These are phyloP conservation scores for Athene cunicularia DNA, from an alignment of 2,113 vertebrate genomes.

Conservation along the genomic window DNA sequence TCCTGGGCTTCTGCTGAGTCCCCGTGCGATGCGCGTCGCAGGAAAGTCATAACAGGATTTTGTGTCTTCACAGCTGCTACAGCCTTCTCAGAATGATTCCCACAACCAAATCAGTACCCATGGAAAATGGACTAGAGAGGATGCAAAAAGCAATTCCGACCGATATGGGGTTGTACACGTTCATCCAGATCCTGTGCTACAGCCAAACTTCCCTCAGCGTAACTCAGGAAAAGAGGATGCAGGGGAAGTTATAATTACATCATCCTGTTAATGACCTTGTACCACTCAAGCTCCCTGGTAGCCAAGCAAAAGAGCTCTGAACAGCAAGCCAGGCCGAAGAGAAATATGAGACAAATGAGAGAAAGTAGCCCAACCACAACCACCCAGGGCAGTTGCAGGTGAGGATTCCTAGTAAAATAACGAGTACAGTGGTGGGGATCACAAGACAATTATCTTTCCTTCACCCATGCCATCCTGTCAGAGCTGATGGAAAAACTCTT, in stretches of 20 bases:
- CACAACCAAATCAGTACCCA: rapidly evolving
- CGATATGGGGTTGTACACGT: background rate
- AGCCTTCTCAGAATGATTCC: background rate
- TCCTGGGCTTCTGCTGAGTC: background rate
- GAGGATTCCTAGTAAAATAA: too few relatives aligned
- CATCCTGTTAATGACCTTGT: background rate
- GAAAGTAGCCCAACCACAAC: background rate
- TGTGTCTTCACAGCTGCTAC: background rate
- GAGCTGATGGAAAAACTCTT: background rate
- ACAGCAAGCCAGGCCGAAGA: background rate
- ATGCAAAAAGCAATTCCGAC: background rate
- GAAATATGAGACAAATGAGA: background rate
- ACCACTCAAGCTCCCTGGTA: background rate
- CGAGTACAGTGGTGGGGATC: rapidly evolving
- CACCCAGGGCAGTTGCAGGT: rapidly evolving
- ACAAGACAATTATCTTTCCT: background rate
- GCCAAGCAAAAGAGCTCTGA: background rate
- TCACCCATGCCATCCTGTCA: background rate
- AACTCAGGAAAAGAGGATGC: background rate
- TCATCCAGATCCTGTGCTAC: background rate
- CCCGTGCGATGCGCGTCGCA: rapidly evolving
- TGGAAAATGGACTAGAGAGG: background rate
- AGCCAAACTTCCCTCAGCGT: background rate
- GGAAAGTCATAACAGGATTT: too few relatives aligned
- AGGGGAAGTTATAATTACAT: background rate